phyloP scores from a whole-genome alignment of 2,888 invertebrate species.

The Latrodectus elegans region DNA sequence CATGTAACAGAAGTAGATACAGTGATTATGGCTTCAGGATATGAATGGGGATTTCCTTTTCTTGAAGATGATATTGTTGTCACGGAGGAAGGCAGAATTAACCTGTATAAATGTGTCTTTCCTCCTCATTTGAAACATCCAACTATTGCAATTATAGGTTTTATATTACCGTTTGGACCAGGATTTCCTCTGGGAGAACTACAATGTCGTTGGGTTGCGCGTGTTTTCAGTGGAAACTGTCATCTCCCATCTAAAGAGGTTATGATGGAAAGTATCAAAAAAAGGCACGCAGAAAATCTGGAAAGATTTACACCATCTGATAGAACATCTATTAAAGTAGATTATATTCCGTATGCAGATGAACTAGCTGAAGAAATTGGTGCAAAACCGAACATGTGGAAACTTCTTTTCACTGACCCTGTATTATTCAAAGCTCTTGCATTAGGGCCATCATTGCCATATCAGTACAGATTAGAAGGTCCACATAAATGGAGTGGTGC shows the following conservation, averaged over 20 bases:
- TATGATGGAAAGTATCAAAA: slow-evolving; percentile 53
- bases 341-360: slow-evolving; percentile 62
- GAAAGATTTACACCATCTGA: slow-evolving; percentile 47
- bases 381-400: slow-evolving; percentile 74
- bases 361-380: slow-evolving; percentile 45
- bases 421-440: slow-evolving; percentile 32
- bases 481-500: slow-evolving; percentile 67
- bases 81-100: slow-evolving; percentile 37
- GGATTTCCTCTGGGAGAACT: slow-evolving; percentile 58
- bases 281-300: slow-evolving; percentile 36
- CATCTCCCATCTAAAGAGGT: slow-evolving; percentile 42
- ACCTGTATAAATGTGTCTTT: slow-evolving; percentile 55
- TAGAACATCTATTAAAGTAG: slow-evolving; percentile 51
- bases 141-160: slow-evolving; percentile 57
- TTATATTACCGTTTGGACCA: slow-evolving; percentile 57
- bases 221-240: slow-evolving; percentile 40
- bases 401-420: slow-evolving; percentile 72
- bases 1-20: slow-evolving; percentile 57
- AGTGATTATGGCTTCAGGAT: slow-evolving; percentile 67
- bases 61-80: slow-evolving; percentile 48
- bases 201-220: slow-evolving; percentile 58
- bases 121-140: slow-evolving; percentile 57
- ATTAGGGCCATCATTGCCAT: slow-evolving; percentile 66
- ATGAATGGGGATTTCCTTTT: slow-evolving; percentile 63
- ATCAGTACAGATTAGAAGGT: slow-evolving; percentile 67